These are phyloP conservation scores for Drosophila albomicans DNA, from an alignment of 1,140 invertebrate species.

Conservation along the genomic window DNA sequence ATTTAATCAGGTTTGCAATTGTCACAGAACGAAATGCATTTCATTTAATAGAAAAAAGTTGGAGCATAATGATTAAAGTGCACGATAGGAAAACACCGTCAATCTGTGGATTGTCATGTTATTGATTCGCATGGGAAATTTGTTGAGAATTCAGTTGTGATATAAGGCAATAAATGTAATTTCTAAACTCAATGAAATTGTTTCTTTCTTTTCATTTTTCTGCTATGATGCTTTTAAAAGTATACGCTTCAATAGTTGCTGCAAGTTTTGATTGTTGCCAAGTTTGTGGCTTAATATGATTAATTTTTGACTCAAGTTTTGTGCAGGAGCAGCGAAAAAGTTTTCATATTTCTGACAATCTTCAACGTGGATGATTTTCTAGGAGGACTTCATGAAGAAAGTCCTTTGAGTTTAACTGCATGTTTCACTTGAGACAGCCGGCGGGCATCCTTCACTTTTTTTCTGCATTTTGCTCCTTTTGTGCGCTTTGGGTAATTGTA, in stretches of 20 bases:
- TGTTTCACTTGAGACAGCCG: conserved; percentile 22
- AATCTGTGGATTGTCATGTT: background rate
- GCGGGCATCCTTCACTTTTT: background rate
- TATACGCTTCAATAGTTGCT: conserved; percentile 42
- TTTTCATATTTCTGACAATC: background rate
- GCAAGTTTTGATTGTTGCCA: conserved; percentile 69
- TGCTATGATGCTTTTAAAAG: background rate
- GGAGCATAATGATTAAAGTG: conserved; percentile 7
- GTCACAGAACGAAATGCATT: conserved; percentile 16
- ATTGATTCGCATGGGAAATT: background rate
- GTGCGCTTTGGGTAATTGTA: conserved; percentile 43
- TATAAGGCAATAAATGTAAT: too few relatives aligned
- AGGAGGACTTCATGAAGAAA: background rate
- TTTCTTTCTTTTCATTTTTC: background rate
- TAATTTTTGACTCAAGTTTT: conserved; percentile 63
- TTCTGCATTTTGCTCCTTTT: background rate
- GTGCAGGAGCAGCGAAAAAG: conserved; percentile 31
- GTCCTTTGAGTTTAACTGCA: conserved; percentile 21
- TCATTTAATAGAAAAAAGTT: conserved; percentile 24
- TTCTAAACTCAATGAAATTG: background rate
- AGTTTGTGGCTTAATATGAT: conserved; percentile 65
- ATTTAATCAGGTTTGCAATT: background rate
- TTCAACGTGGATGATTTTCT: background rate
- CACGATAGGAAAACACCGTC: too few relatives aligned
- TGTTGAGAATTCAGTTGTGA: background rate